These are phyloP conservation scores for Heterotis niloticus DNA, from an alignment of 2,113 vertebrate species.

Conservation along the genomic window DNA sequence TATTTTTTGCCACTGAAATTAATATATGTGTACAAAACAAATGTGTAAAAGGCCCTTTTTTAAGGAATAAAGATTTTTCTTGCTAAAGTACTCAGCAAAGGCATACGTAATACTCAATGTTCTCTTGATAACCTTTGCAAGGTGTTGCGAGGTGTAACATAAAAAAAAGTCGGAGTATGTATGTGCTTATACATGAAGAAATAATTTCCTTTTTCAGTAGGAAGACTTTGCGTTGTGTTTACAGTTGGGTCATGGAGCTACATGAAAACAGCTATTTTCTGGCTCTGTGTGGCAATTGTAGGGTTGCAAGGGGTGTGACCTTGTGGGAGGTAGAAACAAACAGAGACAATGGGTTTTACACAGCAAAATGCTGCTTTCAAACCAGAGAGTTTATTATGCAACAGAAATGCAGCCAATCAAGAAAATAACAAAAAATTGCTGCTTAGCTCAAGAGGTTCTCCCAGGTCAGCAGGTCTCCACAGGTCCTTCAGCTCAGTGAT, in stretches of 20 bases:
- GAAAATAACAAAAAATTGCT: background rate
- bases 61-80: too few species aligned
- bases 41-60: too few species aligned
- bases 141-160: too few species aligned
- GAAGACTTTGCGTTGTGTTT: too few species aligned
- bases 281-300: background rate
- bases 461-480: background rate
- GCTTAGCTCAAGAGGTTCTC: background rate
- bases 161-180: too few species aligned
- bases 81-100: too few species aligned
- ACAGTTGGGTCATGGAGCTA: too few species aligned
- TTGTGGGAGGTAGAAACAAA: background rate
- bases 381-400: background rate
- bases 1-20: background rate
- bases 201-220: too few species aligned
- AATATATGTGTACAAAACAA: background rate
- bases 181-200: too few species aligned
- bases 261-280: too few species aligned
- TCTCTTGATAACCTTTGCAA: too few species aligned
- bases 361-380: background rate
- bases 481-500: background rate
- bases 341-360: background rate
- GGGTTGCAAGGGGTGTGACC: background rate
- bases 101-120: too few species aligned
- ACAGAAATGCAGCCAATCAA: background rate